A percentile compares a stretch with the other conserved stretches of the same genome.
Conservation (phyloP, 2,888 invertebrate genomes). For the Synanthedon vespiformis region DNA sequence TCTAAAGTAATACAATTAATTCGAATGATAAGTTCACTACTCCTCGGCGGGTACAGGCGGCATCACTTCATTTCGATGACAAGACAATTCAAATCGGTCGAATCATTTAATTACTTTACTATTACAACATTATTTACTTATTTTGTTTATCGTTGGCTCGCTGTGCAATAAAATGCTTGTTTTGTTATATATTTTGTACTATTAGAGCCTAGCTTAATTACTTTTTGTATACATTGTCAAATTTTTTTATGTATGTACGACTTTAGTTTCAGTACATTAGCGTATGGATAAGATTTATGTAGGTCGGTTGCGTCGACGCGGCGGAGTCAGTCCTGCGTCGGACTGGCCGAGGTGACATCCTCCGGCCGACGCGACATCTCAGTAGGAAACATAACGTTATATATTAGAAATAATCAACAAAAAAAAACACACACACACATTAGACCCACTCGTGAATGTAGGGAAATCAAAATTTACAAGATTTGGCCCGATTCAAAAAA, state of each 20-base stretch:
- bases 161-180: slow-evolving; percentile 67
- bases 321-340: background rate
- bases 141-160: slow-evolving; percentile 57
- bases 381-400: background rate
- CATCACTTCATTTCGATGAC: too few relatives aligned
- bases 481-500: slow-evolving; percentile 76
- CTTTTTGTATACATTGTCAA: slow-evolving; percentile 24
- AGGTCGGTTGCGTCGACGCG: background rate
- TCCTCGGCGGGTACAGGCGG: too few relatives aligned
- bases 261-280: slow-evolving; percentile 29
- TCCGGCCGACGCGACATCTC: background rate
- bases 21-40: too few relatives aligned
- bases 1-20: too few relatives aligned
- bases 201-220: slow-evolving; percentile 29
- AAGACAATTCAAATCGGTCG: too few relatives aligned
- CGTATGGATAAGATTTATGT: slow-evolving; percentile 4
- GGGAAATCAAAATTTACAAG: slow-evolving; percentile 67
- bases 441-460: slow-evolving; percentile 60
- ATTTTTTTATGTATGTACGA: slow-evolving; percentile 2
- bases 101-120: too few relatives aligned
- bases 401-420: slow-evolving; percentile 18
- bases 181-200: slow-evolving; percentile 57
- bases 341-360: background rate
- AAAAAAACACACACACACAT: slow-evolving; percentile 29
- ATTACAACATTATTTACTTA: slow-evolving; percentile 6